Evolutionary conservation across 2,888 invertebrate genomes (phyloP).

Genomic region (Nebria brevicollis): DNA sequence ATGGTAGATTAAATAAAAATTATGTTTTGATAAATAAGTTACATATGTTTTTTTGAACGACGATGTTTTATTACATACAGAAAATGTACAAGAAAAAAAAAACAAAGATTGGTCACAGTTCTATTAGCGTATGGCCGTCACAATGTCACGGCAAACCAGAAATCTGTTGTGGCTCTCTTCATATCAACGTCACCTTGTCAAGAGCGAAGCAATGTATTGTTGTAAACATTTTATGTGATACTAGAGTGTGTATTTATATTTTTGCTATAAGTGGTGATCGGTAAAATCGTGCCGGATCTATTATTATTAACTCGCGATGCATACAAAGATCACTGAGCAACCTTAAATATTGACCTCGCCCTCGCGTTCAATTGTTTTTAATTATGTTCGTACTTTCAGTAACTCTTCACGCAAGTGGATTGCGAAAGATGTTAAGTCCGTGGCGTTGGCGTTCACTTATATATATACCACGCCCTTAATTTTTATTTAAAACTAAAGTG

Average conservation of each 20-base stretch:
- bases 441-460: not conserved
- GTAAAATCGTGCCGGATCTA: conserved; percentile 25
- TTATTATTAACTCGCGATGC: conserved; percentile 1
- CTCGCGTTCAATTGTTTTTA: conserved; percentile 14
- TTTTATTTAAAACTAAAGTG: not conserved
- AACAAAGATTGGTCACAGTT: not conserved
- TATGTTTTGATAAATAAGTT: too few relatives aligned
- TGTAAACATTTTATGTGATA: not conserved
- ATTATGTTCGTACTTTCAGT: not conserved
- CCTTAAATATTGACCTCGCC: conserved; percentile 39
- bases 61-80: too few relatives aligned
- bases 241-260: not conserved
- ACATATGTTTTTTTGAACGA: too few relatives aligned
- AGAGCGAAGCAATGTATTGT: conserved; percentile 11
- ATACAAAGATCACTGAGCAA: conserved; percentile 37
- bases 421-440: not conserved
- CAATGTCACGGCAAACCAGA: conserved; percentile 36
- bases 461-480: not conserved
- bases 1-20: too few relatives aligned
- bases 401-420: not conserved
- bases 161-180: conserved; percentile 18
- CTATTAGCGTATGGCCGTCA: conserved; percentile 11
- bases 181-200: conserved; percentile 16
- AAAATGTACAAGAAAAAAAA: not conserved
- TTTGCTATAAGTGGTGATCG: not conserved